Base-by-base conservation (phyloP, 2,113 vertebrate species). In the Canis aureus region DNA sequence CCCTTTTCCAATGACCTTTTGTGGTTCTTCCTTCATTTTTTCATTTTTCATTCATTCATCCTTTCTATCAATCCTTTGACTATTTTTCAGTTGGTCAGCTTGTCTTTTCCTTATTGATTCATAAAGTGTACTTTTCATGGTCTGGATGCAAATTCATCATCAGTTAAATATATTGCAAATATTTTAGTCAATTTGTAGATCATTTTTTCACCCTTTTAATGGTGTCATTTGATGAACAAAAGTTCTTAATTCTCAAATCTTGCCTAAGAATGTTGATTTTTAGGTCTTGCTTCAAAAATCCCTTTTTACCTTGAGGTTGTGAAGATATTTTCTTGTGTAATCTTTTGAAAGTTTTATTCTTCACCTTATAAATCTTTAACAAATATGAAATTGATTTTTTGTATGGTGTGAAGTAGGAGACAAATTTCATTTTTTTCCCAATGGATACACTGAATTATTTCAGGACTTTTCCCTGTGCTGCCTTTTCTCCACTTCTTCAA, bases 351-450 rank as follows among this genome's bases (percentile, higher is more conserved):
- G 19, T 57, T 83, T 53, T 74, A 7, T 89, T 74, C 91, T 95
- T 76, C 95, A 62, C 20, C n/a, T 82, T 94, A 59, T 12, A 87
- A 90, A 67, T 92, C n/a, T 94, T 93, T 87, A 89, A 88, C 79
- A 22, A 79, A 25, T 83, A 29, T 94, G 91, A 89, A 92, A 82
- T 71, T 82, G 13, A 73, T 91, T 78, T 97, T 91, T 89, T 19
- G 27, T 74, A 9, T 49, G 19, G 13, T 94, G 49, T 79, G 12
- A 94, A 64, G 17, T 69, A 74, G 69, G 62, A 95, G 43, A 17
- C 64, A 59, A 27, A 53, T 87, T 96, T 87, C 9, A 19, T 60
- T 78, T 92, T 93, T 88, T 93, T 94, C 53, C n/a, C 6, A 51
- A 8, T 49, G n/a, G 59, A 78, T 64, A 53, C 51, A 43, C 2